phyloP scores from a whole-genome alignment of 1,140 invertebrate species.

The Pentalonia nigronervosa region DNA sequence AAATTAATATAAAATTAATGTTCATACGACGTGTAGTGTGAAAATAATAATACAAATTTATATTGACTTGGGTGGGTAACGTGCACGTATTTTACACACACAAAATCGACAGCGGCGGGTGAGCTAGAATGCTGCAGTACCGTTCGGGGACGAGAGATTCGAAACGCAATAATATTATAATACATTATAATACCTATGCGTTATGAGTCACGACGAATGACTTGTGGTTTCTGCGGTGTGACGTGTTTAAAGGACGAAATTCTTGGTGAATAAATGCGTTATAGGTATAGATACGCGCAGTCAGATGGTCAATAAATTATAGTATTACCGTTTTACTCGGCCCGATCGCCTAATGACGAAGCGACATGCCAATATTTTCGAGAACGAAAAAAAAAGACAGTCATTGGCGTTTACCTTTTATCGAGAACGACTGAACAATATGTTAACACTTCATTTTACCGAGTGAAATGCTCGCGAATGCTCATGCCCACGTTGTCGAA shows the following conservation, averaged over 20 bases:
- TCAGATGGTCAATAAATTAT: neutral
- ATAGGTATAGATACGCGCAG: neutral
- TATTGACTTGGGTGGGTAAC: neutral
- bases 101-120: neutral
- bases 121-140: neutral
- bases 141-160: neutral
- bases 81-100: neutral
- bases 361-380: too few species aligned
- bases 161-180: neutral
- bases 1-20: slow-evolving; percentile 37
- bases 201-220: neutral
- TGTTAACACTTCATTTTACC: too few species aligned
- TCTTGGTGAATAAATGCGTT: neutral
- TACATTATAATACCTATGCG: neutral
- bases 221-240: neutral
- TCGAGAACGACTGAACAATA: too few species aligned
- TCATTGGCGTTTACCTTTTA: too few species aligned
- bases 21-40: neutral
- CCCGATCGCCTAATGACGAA: neutral
- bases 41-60: slow-evolving; percentile 25
- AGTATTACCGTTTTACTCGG: neutral
- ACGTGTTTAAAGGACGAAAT: neutral
- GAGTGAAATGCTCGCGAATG: too few species aligned
- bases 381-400: too few species aligned
- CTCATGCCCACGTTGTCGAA: too few species aligned